Evolutionary conservation across 2,113 vertebrate species (phyloP).

Genomic region (Scolopax mira): DNA sequence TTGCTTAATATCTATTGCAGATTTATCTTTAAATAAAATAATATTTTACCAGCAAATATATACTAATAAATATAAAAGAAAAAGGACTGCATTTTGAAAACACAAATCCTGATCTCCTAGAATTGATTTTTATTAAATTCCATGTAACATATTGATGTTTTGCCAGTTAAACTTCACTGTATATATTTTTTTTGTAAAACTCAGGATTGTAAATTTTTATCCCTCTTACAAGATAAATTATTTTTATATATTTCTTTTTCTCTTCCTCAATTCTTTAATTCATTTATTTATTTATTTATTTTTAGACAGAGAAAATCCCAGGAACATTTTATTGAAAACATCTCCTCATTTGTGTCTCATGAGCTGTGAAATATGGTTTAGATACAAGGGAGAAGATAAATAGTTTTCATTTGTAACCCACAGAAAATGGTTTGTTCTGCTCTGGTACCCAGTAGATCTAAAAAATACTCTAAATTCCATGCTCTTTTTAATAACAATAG

Average conservation of each 20-base stretch:
- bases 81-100: neutral
- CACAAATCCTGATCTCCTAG: neutral
- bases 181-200: neutral
- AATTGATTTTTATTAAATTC: neutral
- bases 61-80: neutral
- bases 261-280: neutral
- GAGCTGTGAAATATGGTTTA: constrained; percentile 59
- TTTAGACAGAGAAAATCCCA: neutral
- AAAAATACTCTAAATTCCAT: constrained; percentile 22
- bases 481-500: constrained; percentile 43
- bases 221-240: neutral
- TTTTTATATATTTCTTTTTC: neutral
- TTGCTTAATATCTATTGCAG: neutral
- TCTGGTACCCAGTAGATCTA: constrained; percentile 40
- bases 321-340: neutral
- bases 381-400: constrained; percentile 54
- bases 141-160: neutral
- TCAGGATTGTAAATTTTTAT: constrained; percentile 17
- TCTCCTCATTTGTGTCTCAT: constrained; percentile 19
- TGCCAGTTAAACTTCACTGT: neutral
- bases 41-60: neutral
- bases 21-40: neutral
- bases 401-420: constrained; percentile 49
- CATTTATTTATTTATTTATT: neutral
- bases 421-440: constrained; percentile 51